These are phyloP conservation scores for Drosophila pallidifrons DNA, from an alignment of 1,140 invertebrate genomes.

Conservation along the genomic window DNA sequence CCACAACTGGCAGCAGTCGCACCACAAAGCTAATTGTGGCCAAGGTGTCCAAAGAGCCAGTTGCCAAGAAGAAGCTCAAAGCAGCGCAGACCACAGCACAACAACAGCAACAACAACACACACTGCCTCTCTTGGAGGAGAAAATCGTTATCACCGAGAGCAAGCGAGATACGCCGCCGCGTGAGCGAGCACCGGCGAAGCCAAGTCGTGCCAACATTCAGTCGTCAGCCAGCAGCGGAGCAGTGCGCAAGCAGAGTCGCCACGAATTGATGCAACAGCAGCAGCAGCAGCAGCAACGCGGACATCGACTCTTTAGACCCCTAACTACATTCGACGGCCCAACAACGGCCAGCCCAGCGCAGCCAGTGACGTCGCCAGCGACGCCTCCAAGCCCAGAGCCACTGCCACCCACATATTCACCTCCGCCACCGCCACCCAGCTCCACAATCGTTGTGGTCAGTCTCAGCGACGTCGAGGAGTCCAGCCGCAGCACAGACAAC, in stretches of 20 bases:
- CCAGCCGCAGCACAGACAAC: slow-evolving; percentile 34
- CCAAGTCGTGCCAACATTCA: slow-evolving; percentile 69
- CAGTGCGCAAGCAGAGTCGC: slow-evolving; percentile 30
- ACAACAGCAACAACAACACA: neutral
- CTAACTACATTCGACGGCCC: slow-evolving; percentile 27
- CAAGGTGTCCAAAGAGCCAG: slow-evolving; percentile 53
- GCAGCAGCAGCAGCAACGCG: slow-evolving; percentile 71
- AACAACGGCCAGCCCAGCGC: slow-evolving; percentile 53
- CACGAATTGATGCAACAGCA: slow-evolving; percentile 70
- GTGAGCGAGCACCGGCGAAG: slow-evolving; percentile 79
- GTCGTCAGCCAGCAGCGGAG: slow-evolving; percentile 51
- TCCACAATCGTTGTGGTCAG: slow-evolving; percentile 38
- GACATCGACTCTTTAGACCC: slow-evolving; percentile 51
- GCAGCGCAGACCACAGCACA: slow-evolving; percentile 10
- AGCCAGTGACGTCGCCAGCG: slow-evolving; percentile 39
- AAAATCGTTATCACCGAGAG: slow-evolving; percentile 83
- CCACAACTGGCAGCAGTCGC: slow-evolving; percentile 42
- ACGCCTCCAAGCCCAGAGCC: slow-evolving; percentile 37
- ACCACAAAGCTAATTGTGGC: slow-evolving; percentile 74
- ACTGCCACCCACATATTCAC: slow-evolving; percentile 28
- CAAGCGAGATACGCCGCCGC: slow-evolving; percentile 74
- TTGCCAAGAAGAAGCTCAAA: slow-evolving; percentile 26
- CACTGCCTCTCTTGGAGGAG: slow-evolving; percentile 45
- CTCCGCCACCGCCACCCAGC: slow-evolving; percentile 29
- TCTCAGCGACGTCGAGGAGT: slow-evolving; percentile 53